Base-by-base conservation (phyloP, 2,113 vertebrate species). In the Melospiza melodia region DNA sequence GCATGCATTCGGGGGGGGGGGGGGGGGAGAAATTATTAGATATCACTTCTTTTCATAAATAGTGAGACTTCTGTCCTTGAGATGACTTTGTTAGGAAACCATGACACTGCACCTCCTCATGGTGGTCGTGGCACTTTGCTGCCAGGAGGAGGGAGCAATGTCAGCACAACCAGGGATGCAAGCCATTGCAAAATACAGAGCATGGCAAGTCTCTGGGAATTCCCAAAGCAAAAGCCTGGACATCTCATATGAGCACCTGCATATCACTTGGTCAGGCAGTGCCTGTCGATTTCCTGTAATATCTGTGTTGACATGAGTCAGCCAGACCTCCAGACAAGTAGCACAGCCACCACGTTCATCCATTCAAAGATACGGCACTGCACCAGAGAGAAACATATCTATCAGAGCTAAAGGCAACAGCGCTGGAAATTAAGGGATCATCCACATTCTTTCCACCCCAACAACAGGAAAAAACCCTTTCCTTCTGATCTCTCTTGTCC, bases 51-150 rank as follows among this genome's bases (percentile, higher is more conserved):
- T 37, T 84, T 37, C 52, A n/a, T 54, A 69, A 81, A 69, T 61
- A 76, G 15, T 57, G 33, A 27, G 66, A 48, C 5, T 6, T 54
- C 33, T 51, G 23, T 18, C 23, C 55, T 65, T 52, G 39, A 57
- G 48, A 65, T 43, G 27, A 43, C 16, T 49, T 22, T 14, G 43
- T 37, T 17, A n/a, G 44, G 44, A 73, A 46, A 35, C 22, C 6
- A 13, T 17, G 58, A 43, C 33, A 14, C 35, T 54, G 28, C 23
- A 71, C 1, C 4, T 84, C 11, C 33, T 62, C 0, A 0, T n/a
- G 24, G n/a, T 57, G 30, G 15, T 33, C 33, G 27, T 58, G 27
- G 9, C 39, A 31, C 13, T 63, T 33, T 39, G 23, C 61, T 85
- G 52, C 24, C n/a, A 51, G n/a, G 15, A 68, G 30, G 18, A 89